phyloP scores from a whole-genome alignment of 2,113 vertebrate genomes.

The human region GRCh38 chr15:40080501-40081000 shows the following conservation, averaged over 20 bases:
- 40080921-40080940: neutral
- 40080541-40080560: neutral
- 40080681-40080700: neutral
- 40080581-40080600: neutral
- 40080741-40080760: neutral
- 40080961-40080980: neutral
- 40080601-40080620: neutral
- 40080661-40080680: neutral
- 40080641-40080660: neutral
- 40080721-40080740: neutral
- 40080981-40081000: neutral
- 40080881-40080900: neutral
- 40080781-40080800: neutral
- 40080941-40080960: neutral
- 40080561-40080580: neutral
- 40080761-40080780: neutral
- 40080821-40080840: neutral
- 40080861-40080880: neutral
- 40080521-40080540: neutral
- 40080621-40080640: constrained; percentile 5
- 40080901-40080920: neutral
- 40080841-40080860: neutral
- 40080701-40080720: neutral
- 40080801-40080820: neutral
- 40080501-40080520: neutral